Evolutionary conservation across 2,888 invertebrate genomes (phyloP).

Genomic region (Temnothorax unifasciatus): DNA sequence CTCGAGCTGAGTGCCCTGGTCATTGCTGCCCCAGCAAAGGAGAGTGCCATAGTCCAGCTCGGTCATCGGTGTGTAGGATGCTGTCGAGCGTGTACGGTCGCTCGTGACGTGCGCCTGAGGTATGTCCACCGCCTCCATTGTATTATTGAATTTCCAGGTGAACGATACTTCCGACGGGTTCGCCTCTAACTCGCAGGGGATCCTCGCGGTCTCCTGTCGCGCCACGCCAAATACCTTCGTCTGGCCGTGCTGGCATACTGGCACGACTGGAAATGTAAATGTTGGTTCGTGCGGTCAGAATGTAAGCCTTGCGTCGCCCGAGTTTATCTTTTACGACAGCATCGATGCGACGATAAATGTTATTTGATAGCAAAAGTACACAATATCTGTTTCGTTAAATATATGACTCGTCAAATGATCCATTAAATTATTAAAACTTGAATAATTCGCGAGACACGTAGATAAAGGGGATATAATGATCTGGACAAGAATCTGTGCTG

Average conservation of each 20-base stretch:
- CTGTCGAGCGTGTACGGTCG: constrained; percentile 89
- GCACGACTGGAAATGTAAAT: constrained; percentile 88
- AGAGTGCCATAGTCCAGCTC: constrained; percentile 92
- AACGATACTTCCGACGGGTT: constrained; percentile 92
- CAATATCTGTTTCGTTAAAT: not conserved
- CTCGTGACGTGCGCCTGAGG: constrained; percentile 89
- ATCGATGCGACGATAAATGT: not conserved
- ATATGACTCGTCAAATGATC: not conserved
- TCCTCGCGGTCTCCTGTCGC: constrained; percentile 90
- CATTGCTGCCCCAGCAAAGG: constrained; percentile 92
- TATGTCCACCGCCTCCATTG: constrained; percentile 90
- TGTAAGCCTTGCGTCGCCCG: not conserved
- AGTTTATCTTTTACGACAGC: constrained; percentile 5
- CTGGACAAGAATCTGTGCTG: not conserved
- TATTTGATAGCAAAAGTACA: not conserved
- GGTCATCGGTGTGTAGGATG: constrained; percentile 91
- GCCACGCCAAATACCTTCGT: constrained; percentile 91
- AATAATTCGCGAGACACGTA: not conserved
- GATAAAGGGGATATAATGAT: not conserved
- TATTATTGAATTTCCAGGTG: constrained; percentile 93
- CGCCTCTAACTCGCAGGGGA: constrained; percentile 92
- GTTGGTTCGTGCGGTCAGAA: constrained; percentile 32
- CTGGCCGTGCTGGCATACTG: constrained; percentile 91
- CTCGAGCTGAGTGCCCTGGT: constrained; percentile 90
- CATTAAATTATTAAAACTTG: not conserved